Evolutionary conservation across 2,113 vertebrate species (phyloP), one percentile per base, ranked within the genome.

Genomic region (Oreochromis spilurus): DNA sequence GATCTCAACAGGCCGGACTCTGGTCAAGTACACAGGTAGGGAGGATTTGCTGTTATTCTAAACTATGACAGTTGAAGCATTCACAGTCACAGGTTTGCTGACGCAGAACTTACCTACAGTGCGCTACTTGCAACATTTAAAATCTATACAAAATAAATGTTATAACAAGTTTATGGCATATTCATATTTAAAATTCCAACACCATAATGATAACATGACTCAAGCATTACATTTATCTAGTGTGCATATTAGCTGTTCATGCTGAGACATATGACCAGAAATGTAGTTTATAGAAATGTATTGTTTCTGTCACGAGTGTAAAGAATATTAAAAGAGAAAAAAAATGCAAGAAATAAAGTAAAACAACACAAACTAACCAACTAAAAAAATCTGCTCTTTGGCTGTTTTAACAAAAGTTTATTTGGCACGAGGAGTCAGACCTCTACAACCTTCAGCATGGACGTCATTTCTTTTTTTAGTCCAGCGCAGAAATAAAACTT

Each of bases 21-120:
- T 99, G 88, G 98, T 99, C 88, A 98, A 99, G 67, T 99, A 99
- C 96, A 99, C 99, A 89, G 99, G 98, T 99, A 94, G 83, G 88
- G 6, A 65, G 17, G 12, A 31, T 13, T 40, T 12, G 31, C 5
- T 52, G 29, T 77, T 45, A 26, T 45, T 72, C 14, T 24, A 45
- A 45, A 48, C 67, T 26, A 45, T 24, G 8, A 8, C n/a, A 43
- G 65, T 2, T 38, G 34, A 38, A 67, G 0, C 60, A 21, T 45
- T 72, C 67, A 72, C n/a, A 72, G 38, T 72, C 38, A 72, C 67
- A 45, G 67, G 21, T 72, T 72, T 72, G 13, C 21, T 26, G 38
- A 70, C 0, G 2, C 65, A 43, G 43, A 72, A 26, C 13, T 10
- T 72, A 0, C 60, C 10, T 38, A 38, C 38, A 17, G 36, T 14